phyloP scores from a whole-genome alignment of 2,888 invertebrate genomes.

The Drosophila seclusa region DNA sequence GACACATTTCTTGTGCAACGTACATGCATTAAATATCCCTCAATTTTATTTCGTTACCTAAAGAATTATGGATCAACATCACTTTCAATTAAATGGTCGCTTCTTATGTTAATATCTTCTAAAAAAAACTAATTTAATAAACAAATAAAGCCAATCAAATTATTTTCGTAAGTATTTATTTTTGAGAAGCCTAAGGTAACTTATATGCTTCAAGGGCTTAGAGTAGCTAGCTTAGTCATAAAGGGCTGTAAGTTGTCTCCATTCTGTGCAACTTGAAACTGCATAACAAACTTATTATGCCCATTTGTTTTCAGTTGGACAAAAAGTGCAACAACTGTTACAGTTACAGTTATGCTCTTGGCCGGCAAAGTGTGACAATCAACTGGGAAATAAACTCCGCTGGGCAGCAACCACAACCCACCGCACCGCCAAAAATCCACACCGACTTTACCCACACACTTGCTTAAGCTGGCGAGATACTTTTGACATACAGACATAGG shows the following conservation, averaged over 20 bases:
- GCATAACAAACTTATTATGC: conserved; percentile 72
- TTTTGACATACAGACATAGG: conserved; percentile 70
- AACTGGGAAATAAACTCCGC: conserved; percentile 73
- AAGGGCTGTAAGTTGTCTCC: conserved; percentile 36
- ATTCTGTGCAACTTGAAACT: conserved; percentile 42
- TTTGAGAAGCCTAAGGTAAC: neutral
- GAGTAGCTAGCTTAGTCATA: conserved; percentile 14
- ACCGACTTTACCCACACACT: neutral
- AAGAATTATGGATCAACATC: neutral
- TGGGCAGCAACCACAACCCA: conserved; percentile 48
- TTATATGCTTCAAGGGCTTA: neutral
- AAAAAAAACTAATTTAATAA: neutral
- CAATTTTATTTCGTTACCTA: neutral
- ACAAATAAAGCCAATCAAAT: neutral
- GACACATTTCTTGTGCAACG: neutral
- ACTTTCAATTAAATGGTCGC: neutral
- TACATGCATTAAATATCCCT: neutral
- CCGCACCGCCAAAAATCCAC: neutral
- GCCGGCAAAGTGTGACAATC: conserved; percentile 72
- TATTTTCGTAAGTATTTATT: neutral
- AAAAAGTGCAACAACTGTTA: conserved; percentile 32
- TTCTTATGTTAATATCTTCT: neutral
- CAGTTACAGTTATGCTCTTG: conserved; percentile 16
- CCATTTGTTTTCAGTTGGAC: conserved; percentile 63
- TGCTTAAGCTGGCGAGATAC: conserved; percentile 77